A percentile compares a stretch with the other conserved stretches of the same genome.
Evolutionary conservation across 2,888 invertebrate species (phyloP).

Genomic region (Sminthurinus aureus): DNA sequence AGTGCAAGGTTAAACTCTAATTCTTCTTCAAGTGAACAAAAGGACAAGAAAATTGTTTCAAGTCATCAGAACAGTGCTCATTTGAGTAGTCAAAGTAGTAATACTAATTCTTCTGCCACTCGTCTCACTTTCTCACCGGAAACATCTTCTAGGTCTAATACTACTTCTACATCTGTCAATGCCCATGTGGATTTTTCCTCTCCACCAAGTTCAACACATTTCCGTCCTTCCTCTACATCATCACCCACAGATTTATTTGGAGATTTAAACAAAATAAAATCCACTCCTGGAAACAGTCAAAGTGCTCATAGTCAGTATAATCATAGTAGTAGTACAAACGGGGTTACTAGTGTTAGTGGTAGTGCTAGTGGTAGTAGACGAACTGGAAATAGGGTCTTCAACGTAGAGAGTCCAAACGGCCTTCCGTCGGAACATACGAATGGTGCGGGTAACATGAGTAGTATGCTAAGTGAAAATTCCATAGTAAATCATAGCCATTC

Average conservation of each 20-base stretch:
- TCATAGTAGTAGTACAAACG: background rate
- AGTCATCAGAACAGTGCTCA: background rate
- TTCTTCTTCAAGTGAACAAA: background rate
- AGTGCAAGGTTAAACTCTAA: conserved; percentile 3
- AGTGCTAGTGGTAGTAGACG: conserved; percentile 22
- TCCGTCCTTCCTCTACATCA: conserved; percentile 6
- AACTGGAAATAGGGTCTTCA: too few species aligned
- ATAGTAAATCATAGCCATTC: conserved; percentile 30
- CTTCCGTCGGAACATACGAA: background rate
- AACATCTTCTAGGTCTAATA: background rate
- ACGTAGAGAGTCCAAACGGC: background rate
- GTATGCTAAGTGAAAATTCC: conserved; percentile 17
- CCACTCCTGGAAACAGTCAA: background rate
- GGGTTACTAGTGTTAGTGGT: background rate
- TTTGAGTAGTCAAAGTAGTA: background rate
- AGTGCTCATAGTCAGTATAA: background rate
- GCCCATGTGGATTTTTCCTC: background rate
- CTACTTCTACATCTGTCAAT: background rate
- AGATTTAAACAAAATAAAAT: conserved; percentile 31
- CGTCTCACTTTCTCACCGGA: conserved; percentile 28
- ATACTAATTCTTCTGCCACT: background rate
- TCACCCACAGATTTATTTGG: conserved; percentile 9
- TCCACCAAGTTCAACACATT: background rate
- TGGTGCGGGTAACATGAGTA: conserved; percentile 24
- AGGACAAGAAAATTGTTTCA: background rate